Percentiles rank a stretch among this genome's conserved stretches.
Evolutionary conservation across 2,797 vertebrate genomes (phyloP).

Genomic region (Myotis planiceps): DNA sequence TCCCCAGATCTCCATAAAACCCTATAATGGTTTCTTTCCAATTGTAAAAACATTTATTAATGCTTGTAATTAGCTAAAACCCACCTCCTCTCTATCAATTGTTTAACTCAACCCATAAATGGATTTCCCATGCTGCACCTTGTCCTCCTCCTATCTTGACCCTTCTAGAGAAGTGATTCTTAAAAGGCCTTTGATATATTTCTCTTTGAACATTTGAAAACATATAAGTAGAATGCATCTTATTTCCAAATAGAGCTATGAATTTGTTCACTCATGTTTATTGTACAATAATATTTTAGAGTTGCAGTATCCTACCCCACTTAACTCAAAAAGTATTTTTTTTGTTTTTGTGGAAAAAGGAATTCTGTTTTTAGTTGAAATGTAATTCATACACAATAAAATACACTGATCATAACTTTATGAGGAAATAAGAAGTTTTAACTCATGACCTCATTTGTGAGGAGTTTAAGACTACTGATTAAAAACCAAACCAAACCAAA

Average conservation of each 20-base stretch:
- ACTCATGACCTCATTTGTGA: neutral
- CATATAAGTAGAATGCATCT: neutral
- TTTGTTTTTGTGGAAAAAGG: neutral
- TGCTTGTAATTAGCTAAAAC: neutral
- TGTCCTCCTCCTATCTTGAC: neutral
- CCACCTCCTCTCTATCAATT: neutral
- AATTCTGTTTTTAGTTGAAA: conserved; percentile 29
- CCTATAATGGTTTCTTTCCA: neutral
- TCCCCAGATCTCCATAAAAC: neutral
- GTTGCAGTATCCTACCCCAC: neutral
- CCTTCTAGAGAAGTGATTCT: neutral
- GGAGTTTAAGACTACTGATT: conserved; percentile 35
- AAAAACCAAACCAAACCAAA: neutral
- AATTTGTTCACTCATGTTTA: neutral
- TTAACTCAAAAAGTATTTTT: neutral
- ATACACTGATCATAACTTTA: neutral
- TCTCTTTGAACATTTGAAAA: neutral
- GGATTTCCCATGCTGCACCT: neutral
- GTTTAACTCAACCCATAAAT: neutral
- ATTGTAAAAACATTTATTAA: neutral
- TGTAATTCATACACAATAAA: neutral
- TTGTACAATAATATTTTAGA: neutral
- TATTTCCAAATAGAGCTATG: neutral
- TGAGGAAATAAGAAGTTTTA: neutral
- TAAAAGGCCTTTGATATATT: neutral